Base-by-base conservation (phyloP, 2,888 invertebrate species). In the Aleiodes alternator region DNA sequence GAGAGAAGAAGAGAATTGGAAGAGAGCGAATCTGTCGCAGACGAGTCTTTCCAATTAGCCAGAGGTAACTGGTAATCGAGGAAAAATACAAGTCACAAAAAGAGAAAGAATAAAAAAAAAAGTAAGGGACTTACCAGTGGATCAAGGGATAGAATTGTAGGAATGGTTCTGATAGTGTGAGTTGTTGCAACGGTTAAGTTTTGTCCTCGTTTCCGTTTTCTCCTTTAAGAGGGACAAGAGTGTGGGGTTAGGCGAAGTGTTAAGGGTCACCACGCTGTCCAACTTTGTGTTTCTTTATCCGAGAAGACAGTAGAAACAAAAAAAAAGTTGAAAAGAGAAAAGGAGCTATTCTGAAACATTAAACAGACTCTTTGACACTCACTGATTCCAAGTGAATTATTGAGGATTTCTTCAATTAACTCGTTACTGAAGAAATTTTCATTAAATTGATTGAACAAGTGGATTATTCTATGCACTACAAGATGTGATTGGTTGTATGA, bases 21-120 rank as follows among this genome's bases (percentile, higher is more conserved):
- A 50, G 50, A 16, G 23, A 53, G 50, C 23, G 69, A 79, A 79
- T 79, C 80, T 78, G 79, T 80, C 80, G 79, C 69, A 48, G 78
- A 82, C 82, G 80, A 83, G 83, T 82, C 80, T 82, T 83, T 84
- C 80, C 82, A 84, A 84, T 84, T 84, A 84, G 82, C 80, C 38
- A 69, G 43, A 74, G 74, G 79, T 71, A 68, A 59, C 74, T 77
- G 75, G 79, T 81, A 80, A 81, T 78, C 80, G 78, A 43, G 75
- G 73, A 76, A 66, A 78, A 80, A 80, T 79, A 80, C 77, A 77
- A 76, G 72, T 66, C 72, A 72, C 23, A 38, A 38, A 38, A 72
- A 56, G 66, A 66, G 66, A 66, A 69, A 53, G 43, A 61, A 59
- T 50, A 23, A 11, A 38, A 57, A 23, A 56, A 56, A 38, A 12